phyloP scores from a whole-genome alignment of 1,140 invertebrate species.

The Drosophila quadrilineata region DNA sequence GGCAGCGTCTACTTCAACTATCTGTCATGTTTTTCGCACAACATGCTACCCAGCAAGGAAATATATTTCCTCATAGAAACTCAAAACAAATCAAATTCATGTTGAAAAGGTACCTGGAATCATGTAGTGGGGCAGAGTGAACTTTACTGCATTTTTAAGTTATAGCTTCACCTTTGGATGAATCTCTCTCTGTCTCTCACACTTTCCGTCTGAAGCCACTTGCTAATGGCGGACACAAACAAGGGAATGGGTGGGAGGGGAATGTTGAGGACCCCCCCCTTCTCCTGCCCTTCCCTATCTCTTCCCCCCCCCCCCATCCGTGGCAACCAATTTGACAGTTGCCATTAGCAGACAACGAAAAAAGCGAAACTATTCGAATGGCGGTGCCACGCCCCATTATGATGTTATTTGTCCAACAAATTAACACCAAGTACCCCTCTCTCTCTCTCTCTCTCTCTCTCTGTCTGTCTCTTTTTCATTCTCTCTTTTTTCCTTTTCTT shows the following conservation, averaged over 20 bases:
- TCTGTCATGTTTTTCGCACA: too few relatives aligned
- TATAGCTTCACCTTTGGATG: too few relatives aligned
- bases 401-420: constrained; percentile 22
- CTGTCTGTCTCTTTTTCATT: constrained; percentile 26
- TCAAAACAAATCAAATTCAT: constrained; percentile 25
- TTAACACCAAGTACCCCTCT: constrained; percentile 23
- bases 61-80: too few relatives aligned
- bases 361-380: constrained; percentile 23
- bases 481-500: not conserved
- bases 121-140: too few relatives aligned
- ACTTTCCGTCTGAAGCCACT: not conserved
- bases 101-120: too few relatives aligned
- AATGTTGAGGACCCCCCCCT: not conserved
- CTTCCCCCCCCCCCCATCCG: not conserved
- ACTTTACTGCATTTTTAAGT: too few relatives aligned
- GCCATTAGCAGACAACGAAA: constrained; percentile 25
- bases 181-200: too few relatives aligned
- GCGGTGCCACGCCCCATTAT: constrained; percentile 12
- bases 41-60: too few relatives aligned
- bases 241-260: not conserved
- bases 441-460: constrained; percentile 10
- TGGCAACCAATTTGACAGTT: not conserved
- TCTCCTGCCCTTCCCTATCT: not conserved
- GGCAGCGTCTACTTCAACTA: too few relatives aligned
- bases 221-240: constrained; percentile 39